Percentiles rank a stretch among this genome's conserved stretches.
Conservation (phyloP, 2,888 invertebrate genomes). For the Axea sp. region DNA sequence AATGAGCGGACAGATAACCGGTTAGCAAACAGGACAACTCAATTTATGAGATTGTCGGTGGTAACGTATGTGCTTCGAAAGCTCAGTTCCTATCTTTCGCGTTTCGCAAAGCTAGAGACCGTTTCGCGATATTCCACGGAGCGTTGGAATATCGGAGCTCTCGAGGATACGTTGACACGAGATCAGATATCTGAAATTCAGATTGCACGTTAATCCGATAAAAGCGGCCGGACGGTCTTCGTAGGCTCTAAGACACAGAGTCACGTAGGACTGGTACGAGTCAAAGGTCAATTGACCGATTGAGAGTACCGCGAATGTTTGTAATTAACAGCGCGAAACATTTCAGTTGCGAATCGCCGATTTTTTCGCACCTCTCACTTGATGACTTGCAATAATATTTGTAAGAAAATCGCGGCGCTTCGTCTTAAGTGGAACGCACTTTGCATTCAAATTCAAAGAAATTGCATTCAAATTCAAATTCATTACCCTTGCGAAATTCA, state of each 20-base stretch:
- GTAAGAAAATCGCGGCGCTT: slow-evolving; percentile 7
- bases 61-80: slow-evolving; percentile 49
- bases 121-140: background rate
- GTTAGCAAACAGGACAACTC: slow-evolving; percentile 47
- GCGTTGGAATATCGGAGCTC: slow-evolving; percentile 41
- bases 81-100: slow-evolving; percentile 38
- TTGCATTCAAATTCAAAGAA: too few relatives aligned
- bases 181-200: slow-evolving; percentile 61
- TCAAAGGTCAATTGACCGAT: slow-evolving; percentile 63
- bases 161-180: slow-evolving; percentile 61
- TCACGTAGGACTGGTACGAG: slow-evolving; percentile 57
- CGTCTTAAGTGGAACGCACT: too few relatives aligned
- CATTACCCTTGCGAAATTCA: slow-evolving; percentile 31
- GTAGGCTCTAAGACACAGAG: slow-evolving; percentile 44
- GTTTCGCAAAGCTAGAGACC: slow-evolving; percentile 36
- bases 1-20: slow-evolving; percentile 35
- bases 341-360: slow-evolving; percentile 6
- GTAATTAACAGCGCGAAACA: slow-evolving; percentile 54
- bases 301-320: slow-evolving; percentile 54
- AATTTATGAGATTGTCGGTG: slow-evolving; percentile 53
- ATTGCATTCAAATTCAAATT: slow-evolving; percentile 25
- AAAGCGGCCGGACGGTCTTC: slow-evolving; percentile 53
- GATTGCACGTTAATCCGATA: slow-evolving; percentile 65
- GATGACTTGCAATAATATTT: background rate
- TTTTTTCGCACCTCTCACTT: background rate